These are phyloP conservation scores for Diglossa cyanea DNA, from an alignment of 2,797 vertebrate species.

Conservation along the genomic window DNA sequence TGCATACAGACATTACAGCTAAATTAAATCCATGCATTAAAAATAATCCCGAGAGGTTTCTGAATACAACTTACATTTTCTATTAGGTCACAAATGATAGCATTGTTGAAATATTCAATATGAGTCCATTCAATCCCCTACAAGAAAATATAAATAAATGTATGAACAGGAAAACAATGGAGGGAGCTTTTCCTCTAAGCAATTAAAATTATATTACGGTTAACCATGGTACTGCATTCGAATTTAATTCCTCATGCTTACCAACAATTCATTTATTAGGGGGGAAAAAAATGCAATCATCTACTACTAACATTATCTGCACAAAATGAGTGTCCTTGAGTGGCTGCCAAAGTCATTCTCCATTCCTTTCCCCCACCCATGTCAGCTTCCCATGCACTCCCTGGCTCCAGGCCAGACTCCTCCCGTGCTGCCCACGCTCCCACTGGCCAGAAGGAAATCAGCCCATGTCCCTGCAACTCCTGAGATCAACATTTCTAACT, in stretches of 20 bases:
- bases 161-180: neutral
- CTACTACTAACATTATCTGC: neutral
- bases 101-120: slow-evolving; percentile 98
- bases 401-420: slow-evolving; percentile 82
- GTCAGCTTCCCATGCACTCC: slow-evolving; percentile 95
- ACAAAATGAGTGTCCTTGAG: slow-evolving; percentile 42
- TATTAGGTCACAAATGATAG: slow-evolving; percentile 96
- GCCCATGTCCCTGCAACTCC: slow-evolving; percentile 50
- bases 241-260: neutral
- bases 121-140: slow-evolving; percentile 98
- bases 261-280: neutral
- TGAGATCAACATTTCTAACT: neutral
- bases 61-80: slow-evolving; percentile 90
- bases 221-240: neutral
- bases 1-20: neutral
- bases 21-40: neutral
- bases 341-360: slow-evolving; percentile 26
- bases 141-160: slow-evolving; percentile 51
- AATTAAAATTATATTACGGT: neutral
- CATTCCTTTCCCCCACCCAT: slow-evolving; percentile 71
- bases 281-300: neutral
- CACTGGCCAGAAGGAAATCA: slow-evolving; percentile 51
- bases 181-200: neutral
- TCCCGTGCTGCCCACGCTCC: slow-evolving; percentile 76
- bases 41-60: neutral